Evolutionary conservation across 2,113 vertebrate species (phyloP), one percentile per base, ranked within the genome.

Genomic region (Anser brachyrhynchus): DNA sequence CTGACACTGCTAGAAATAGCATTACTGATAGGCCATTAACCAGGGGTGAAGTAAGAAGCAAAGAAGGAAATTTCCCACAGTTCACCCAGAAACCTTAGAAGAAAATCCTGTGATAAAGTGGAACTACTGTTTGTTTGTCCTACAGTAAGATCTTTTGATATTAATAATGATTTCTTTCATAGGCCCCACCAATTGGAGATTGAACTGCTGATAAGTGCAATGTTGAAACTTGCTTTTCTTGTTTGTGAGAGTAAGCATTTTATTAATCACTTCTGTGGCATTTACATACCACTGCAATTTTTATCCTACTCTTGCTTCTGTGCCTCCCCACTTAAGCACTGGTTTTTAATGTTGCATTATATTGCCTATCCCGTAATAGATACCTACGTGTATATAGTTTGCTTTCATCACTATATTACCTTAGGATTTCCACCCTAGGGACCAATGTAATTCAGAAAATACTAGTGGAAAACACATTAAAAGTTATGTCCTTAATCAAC

Each of bases 151-250:
- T 75, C 13, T 59, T 93, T 67, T 89, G 96, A 92, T 97, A 92
- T 90, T 95, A 92, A 77, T 92, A 93, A 84, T 91, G 29, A 89
- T 79, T 92, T 95, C 51, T 95, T 95, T 93, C 92, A 66, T 89
- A 92, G 75, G 85, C 57, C 54, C 31, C 62, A 90, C 54, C 62
- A 78, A 74, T 85, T 96, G 96, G 55, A 82, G 72, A 95, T 87
- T 84, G 71, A 96, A 93, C 28, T 75, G 28, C 33, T 90, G 87
- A 94, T 94, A 96, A 94, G 12, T 62, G 67, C 81, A 89, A 65
- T 33, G 20, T 73, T 91, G 72, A 85, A 96, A 97, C 83, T 95
- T 61, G 94, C 84, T 97, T 95, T 94, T 93, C 90, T 89, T 83
- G 66, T 90, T 76, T 83, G 52, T 20, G 72, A 91, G 61, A 62